Base-by-base conservation (phyloP, 2,113 vertebrate genomes). In the Argyrosomus japonicus region DNA sequence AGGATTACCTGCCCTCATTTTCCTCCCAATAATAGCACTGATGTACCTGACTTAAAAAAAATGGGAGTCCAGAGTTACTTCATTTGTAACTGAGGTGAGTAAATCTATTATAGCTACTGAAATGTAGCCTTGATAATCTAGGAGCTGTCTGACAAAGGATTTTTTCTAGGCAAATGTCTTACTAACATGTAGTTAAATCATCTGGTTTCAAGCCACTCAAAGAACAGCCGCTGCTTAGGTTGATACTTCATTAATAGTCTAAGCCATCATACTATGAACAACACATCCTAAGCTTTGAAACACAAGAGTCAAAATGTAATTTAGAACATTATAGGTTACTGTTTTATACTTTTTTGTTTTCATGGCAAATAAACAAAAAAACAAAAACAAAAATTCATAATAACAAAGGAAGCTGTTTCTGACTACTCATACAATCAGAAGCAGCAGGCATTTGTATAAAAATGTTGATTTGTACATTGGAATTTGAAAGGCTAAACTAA, bases 141-240 rank as follows among this genome's bases (percentile, higher is more conserved):
- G 93, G 89, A 96, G 97, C 96, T 96, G 97, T 99, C 97, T 97
- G 97, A 98, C 97, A 97, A 94, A 95, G 96, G 96, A 96, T 91
- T 89, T 88, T 84, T 84, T 78, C 63, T 47, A 80, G 70, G 76
- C 87, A 81, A 87, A 75, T 83, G 19, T 14, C 48, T 65, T 13
- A 68, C 61, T 63, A 77, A 67, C 18, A 82, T 65, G 60, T 36
- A 36, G 68, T 76, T n/a, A 64, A 63, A 77, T 68, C 5, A 80
- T 84, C 77, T 72, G 75, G 61, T 84, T 88, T 88, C 79, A 90
- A 87, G 85, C 85, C 88, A 92, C 88, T 89, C 85, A 74, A 77
- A 69, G 45, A 23, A 82, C 50, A 87, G 61, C 50, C 75, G 82
- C 50, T 64, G 62, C 50, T 87, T 45, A 84, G 68, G 72, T 62